Conservation (phyloP, 1,140 invertebrate genomes). For the Drosophila sulfurigaster region DNA sequence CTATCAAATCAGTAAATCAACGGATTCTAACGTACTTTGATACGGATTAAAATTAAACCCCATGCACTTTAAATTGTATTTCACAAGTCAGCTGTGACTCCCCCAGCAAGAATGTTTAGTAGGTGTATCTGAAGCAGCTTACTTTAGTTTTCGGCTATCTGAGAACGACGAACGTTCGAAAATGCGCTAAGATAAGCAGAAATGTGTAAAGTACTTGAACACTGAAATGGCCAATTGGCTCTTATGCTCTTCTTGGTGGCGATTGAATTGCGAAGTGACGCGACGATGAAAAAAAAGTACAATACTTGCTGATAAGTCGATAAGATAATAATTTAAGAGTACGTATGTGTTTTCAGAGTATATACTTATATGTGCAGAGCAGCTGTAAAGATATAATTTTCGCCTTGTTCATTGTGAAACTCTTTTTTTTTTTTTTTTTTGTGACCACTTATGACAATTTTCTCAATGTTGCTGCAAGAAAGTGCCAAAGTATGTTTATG, state of each 20-base stretch:
- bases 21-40: background rate
- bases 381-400: constrained; percentile 2
- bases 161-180: constrained; percentile 46
- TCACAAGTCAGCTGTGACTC: constrained; percentile 27
- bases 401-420: background rate
- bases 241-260: constrained; percentile 15
- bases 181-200: constrained; percentile 72
- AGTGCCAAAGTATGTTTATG: background rate
- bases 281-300: constrained; percentile 4
- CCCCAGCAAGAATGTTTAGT: constrained; percentile 10
- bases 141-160: constrained; percentile 2
- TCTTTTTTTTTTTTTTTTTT: background rate
- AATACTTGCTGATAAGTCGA: constrained; percentile 43
- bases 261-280: constrained; percentile 23
- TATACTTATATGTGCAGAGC: background rate
- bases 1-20: no score
- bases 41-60: background rate
- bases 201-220: constrained; percentile 32
- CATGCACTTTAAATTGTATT: background rate
- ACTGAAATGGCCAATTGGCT: constrained; percentile 47
- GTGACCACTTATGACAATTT: constrained; percentile 27
- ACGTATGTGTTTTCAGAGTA: background rate
- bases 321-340: constrained; percentile 40
- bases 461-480: constrained; percentile 11
- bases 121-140: background rate